Evolutionary conservation across 2,888 invertebrate species (phyloP).

Genomic region (Liodrosophila aerea): DNA sequence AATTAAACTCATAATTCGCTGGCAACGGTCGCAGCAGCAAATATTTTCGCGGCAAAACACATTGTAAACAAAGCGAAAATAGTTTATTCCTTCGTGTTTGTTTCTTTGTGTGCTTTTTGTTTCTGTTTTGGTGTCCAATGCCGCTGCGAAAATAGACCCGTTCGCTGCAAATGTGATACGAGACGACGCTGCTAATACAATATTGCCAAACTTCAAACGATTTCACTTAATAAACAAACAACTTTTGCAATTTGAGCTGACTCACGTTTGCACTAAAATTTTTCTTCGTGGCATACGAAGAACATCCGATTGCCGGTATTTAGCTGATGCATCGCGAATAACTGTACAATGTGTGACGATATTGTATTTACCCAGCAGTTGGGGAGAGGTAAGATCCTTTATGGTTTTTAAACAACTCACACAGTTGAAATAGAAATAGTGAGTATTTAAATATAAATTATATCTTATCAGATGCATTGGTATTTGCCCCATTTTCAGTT

Average conservation of each 20-base stretch:
- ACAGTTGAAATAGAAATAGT: too few relatives aligned
- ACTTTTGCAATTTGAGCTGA: constrained; percentile 22
- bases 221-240: constrained; percentile 9
- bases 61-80: constrained; percentile 49
- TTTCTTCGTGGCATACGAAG: constrained; percentile 12
- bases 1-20: neutral
- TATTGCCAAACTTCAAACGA: constrained; percentile 10
- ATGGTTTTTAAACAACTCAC: too few relatives aligned
- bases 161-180: constrained; percentile 11
- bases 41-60: constrained; percentile 35
- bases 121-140: constrained; percentile 26
- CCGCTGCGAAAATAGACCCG: constrained; percentile 19
- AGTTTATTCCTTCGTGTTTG: neutral
- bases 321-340: constrained; percentile 8
- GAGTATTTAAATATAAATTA: too few relatives aligned
- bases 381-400: constrained; percentile 74
- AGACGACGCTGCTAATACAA: neutral
- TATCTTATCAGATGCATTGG: too few relatives aligned
- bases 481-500: constrained; percentile 6
- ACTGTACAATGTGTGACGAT: constrained; percentile 42
- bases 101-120: constrained; percentile 17
- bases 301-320: constrained; percentile 24
- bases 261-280: constrained; percentile 18
- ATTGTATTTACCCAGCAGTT: constrained; percentile 70
- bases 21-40: neutral